Conservation (phyloP, 2,888 invertebrate species). For the Scrobipalpa atriplicella region DNA sequence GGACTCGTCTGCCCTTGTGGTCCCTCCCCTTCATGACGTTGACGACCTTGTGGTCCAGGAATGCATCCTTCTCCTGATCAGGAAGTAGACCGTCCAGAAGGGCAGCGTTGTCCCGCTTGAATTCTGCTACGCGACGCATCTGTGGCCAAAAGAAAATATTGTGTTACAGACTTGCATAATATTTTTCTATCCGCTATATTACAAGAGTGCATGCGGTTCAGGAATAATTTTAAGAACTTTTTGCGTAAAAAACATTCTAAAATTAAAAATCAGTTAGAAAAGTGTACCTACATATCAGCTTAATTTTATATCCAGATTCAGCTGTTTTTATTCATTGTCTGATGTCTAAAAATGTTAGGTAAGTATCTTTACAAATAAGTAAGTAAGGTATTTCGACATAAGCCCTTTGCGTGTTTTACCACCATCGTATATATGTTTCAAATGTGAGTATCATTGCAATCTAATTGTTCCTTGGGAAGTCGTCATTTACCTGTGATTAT, state of each 20-base stretch:
- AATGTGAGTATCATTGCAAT: neutral
- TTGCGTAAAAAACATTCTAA: no score
- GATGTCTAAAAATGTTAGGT: no score
- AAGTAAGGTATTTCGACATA: neutral
- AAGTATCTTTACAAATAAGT: neutral
- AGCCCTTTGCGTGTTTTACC: conserved; percentile 15
- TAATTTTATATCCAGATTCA: no score
- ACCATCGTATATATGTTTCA: conserved; percentile 3
- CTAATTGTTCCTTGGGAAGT: conserved; percentile 30
- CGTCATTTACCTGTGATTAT: conserved; percentile 23
- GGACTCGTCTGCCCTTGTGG: conserved; percentile 88
- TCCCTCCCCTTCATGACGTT: conserved; percentile 90
- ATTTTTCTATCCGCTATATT: no score
- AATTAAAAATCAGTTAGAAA: no score
- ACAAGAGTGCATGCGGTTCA: no score
- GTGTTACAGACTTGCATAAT: neutral
- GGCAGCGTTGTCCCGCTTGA: conserved; percentile 87
- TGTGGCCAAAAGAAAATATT: conserved; percentile 54
- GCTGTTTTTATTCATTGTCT: no score
- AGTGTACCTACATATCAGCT: no score
- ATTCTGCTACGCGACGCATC: conserved; percentile 90
- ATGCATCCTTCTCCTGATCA: conserved; percentile 85
- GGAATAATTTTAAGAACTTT: no score
- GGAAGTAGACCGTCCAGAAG: conserved; percentile 86
- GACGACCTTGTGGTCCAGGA: conserved; percentile 88